Evolutionary conservation across 2,888 invertebrate species (phyloP).

Genomic region (Macrophya annulata): DNA sequence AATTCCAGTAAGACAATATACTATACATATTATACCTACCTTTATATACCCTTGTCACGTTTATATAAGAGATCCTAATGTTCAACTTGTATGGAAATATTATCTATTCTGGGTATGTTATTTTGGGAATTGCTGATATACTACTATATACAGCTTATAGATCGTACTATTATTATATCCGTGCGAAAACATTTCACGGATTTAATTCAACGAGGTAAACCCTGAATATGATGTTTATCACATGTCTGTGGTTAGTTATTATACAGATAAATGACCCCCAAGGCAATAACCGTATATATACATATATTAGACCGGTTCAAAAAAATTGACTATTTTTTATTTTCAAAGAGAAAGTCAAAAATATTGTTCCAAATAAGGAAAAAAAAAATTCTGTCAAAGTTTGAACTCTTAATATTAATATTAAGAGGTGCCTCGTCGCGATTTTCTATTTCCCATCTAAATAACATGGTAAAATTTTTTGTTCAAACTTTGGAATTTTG

Average conservation of each 20-base stretch:
- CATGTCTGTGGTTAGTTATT: neutral
- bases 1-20: neutral
- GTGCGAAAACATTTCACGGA: neutral
- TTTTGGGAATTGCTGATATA: neutral
- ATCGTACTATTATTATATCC: neutral
- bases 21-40: neutral
- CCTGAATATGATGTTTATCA: neutral
- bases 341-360: too few relatives aligned
- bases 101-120: neutral
- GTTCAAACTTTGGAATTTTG: too few relatives aligned
- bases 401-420: too few relatives aligned
- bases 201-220: neutral
- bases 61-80: too few relatives aligned
- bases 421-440: too few relatives aligned
- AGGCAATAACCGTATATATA: too few relatives aligned
- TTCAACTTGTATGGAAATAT: neutral
- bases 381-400: too few relatives aligned
- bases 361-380: too few relatives aligned
- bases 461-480: too few relatives aligned
- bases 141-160: neutral
- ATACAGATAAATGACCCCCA: neutral
- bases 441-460: too few relatives aligned
- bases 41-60: neutral
- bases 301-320: too few relatives aligned
- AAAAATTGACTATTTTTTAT: too few relatives aligned